Evolutionary conservation across 2,888 invertebrate genomes (phyloP), one percentile per base, ranked within the genome.

Genomic region (Thelaira solivaga): DNA sequence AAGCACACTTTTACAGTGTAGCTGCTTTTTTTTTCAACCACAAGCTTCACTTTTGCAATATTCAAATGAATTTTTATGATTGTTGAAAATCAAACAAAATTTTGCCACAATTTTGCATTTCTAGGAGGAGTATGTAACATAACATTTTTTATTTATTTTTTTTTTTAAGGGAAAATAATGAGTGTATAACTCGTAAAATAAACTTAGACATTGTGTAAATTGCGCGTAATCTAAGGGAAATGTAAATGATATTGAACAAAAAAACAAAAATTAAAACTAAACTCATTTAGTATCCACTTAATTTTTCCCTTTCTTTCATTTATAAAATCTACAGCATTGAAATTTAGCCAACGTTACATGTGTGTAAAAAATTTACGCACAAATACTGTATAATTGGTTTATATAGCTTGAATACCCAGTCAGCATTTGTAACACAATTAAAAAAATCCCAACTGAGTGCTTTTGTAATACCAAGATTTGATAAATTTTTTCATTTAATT

Each of bases 1-100:
- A 34, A 24, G 18, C 20, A 67, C 55, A 55, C 49, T 26, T 59
- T 69, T 69, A n/a, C n/a, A n/a, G n/a, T 69, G 49, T 41, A 22
- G 4, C 16, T 47, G n/a, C n/a, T n/a, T n/a, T n/a, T n/a, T n/a
- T 22, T 53, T 59, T 47, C 8, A 6, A 29, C 20, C 26, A 26
- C 22, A 7, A 6, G 16, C n/a, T 34, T 6, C 5, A 18, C 4
- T 20, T n/a, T n/a, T 18, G 34, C 24, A 26, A 39, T 7, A 10
- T 29, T 68, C 29, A 20, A 68, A 47, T 20, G 47, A 22, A 41
- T n/a, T 29, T 39, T 47, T 64, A n/a, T n/a, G n/a, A 39, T 53
- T 68, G 45, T 68, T 68, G 20, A n/a, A 47, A 31, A 47, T 39
- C 26, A 68, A 68, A 57, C 26, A 45, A 45, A n/a, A 4, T 47